A percentile compares a stretch with the other conserved stretches of the same genome.
Conservation (phyloP, 2,113 vertebrate species). For the Melospiza georgiana region DNA sequence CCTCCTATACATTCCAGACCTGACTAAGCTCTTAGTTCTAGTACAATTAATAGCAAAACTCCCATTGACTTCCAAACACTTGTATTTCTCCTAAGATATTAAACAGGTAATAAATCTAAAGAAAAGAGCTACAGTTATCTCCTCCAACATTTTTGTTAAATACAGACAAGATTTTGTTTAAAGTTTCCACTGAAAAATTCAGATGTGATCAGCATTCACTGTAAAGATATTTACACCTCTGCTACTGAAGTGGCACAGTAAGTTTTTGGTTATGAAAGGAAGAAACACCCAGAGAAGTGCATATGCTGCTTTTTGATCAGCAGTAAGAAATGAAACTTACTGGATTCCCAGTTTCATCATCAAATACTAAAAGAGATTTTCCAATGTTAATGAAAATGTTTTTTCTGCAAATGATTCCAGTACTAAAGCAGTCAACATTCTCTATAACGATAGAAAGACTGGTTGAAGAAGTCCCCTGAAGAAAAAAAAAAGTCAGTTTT, state of each 20-base stretch:
- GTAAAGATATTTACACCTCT: neutral
- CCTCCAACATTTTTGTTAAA: neutral
- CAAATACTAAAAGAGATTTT: slow-evolving; percentile 83
- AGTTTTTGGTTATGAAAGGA: neutral
- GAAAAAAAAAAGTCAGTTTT: neutral
- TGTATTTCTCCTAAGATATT: neutral
- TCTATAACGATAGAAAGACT: slow-evolving; percentile 83
- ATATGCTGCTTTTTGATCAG: neutral
- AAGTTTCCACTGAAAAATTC: neutral
- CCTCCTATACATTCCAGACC: neutral
- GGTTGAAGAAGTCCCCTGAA: slow-evolving; percentile 81
- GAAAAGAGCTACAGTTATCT: neutral
- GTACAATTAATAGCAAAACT: neutral
- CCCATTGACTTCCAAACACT: neutral
- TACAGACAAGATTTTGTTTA: neutral
- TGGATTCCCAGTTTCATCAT: slow-evolving; percentile 86
- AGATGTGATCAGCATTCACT: neutral
- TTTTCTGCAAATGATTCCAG: slow-evolving; percentile 90
- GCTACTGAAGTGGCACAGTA: neutral
- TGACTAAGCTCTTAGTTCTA: neutral
- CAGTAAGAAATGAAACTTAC: slow-evolving; percentile 72
- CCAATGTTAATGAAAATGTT: slow-evolving; percentile 83
- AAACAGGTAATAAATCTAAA: neutral
- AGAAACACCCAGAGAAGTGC: neutral
- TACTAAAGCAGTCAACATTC: slow-evolving; percentile 90